phyloP scores from a whole-genome alignment of 2,797 vertebrate species.

The Coendou prehensilis region DNA sequence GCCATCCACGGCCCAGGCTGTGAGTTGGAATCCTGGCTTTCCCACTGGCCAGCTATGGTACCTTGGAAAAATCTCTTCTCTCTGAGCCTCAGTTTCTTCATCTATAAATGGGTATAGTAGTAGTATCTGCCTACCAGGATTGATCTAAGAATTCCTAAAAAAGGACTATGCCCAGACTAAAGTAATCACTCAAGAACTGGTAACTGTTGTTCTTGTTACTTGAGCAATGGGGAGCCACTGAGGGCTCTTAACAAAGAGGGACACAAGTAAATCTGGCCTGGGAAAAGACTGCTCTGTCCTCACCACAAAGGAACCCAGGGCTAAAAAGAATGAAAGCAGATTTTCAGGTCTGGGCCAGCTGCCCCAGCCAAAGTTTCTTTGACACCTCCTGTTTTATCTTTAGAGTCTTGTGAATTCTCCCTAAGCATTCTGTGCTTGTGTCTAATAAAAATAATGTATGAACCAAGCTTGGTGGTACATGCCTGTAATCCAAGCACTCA shows the following conservation, averaged over 20 bases:
- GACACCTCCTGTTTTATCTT: constrained; percentile 26
- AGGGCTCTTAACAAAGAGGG: neutral
- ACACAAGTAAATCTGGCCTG: neutral
- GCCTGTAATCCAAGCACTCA: neutral
- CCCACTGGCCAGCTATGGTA: neutral
- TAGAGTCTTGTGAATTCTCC: constrained; percentile 7
- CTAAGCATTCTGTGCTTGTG: constrained; percentile 5
- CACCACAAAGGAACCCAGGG: neutral
- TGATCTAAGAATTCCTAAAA: constrained; percentile 38
- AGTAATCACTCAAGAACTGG: neutral
- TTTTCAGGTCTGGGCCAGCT: neutral
- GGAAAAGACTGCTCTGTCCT: neutral
- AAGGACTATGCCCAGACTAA: neutral
- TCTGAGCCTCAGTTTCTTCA: neutral
- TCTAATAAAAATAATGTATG: constrained; percentile 33
- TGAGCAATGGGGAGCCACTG: neutral
- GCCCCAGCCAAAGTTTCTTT: constrained; percentile 8
- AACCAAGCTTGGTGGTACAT: neutral
- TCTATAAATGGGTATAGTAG: constrained; percentile 3
- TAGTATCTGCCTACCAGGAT: neutral
- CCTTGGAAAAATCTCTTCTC: neutral
- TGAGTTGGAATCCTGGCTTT: neutral
- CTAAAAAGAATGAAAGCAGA: neutral
- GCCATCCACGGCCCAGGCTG: neutral
- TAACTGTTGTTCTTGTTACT: neutral